Percentiles rank a stretch among this genome's conserved stretches.
These are phyloP conservation scores for Maccullochella peelii DNA, from an alignment of 2,113 vertebrate genomes.

Conservation along the genomic window DNA sequence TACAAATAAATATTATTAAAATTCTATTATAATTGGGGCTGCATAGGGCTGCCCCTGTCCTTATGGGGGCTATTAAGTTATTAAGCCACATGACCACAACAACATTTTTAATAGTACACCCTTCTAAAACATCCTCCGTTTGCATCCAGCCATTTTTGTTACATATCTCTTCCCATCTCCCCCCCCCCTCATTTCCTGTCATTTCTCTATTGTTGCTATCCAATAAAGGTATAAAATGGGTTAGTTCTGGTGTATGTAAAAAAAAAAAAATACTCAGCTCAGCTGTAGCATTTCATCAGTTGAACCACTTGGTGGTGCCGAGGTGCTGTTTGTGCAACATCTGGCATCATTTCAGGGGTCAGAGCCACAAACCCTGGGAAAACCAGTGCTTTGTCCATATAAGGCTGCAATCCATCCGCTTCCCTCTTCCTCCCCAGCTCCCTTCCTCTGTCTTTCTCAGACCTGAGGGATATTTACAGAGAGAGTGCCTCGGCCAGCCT, in stretches of 20 bases:
- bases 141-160: not conserved
- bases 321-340: conserved; percentile 43
- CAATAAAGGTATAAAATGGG: not conserved
- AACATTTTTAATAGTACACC: not conserved
- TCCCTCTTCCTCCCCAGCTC: conserved; percentile 82
- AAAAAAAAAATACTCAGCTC: not conserved
- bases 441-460: conserved; percentile 83
- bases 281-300: conserved; percentile 15
- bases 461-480: conserved; percentile 86
- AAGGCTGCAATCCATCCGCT: conserved; percentile 87
- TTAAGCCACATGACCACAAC: not conserved
- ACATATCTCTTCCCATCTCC: not conserved
- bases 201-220: not conserved
- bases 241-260: too few relatives aligned
- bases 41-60: not conserved
- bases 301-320: conserved; percentile 75
- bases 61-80: not conserved
- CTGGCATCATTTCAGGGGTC: conserved; percentile 79
- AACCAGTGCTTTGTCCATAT: conserved; percentile 87
- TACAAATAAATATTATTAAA: not conserved
- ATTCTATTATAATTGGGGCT: not conserved
- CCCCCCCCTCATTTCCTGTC: too few relatives aligned
- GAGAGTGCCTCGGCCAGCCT: conserved; percentile 73
- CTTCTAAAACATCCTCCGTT: not conserved
- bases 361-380: conserved; percentile 86